Evolutionary conservation across 2,113 vertebrate species (phyloP), one percentile per base, ranked within the genome.

Genomic region (Platycercus adscitus): DNA sequence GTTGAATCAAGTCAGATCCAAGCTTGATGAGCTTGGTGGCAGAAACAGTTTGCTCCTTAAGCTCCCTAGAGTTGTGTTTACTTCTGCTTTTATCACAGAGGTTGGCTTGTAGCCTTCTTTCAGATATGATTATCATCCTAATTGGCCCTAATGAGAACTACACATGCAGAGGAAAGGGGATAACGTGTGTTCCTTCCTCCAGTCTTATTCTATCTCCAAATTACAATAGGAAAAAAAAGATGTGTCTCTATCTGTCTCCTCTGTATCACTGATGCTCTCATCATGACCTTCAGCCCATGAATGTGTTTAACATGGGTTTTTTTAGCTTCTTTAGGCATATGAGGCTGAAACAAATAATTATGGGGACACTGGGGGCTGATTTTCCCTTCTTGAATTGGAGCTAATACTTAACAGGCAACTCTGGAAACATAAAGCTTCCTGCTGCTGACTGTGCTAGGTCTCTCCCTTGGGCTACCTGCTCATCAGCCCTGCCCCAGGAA

Each of bases 121-220:
- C 58, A 50, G 72, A 87, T 91, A 69, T 78, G 70, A 92, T 95
- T 96, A 90, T 72, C 39, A 15, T 68, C 66, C 65, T 96, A 81
- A 91, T 87, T 89, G 85, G 39, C 56, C 76, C 86, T 96, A 91
- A 92, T 82, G 94, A 95, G 81, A 96, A 44, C 56, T 91, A 28
- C 60, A 86, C n/a, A 44, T 85, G 90, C 68, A 83, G 87, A 89
- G 84, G 73, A 88, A 88, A 85, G 49, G 81, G 81, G 55, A 81
- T 93, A 80, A 79, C 0, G 0, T 78, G 50, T 86, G 35, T 86
- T 80, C 49, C n/a, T 65, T 35, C 17, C n/a, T 16, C 15, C 26
- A 61, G 0, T 46, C 47, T 64, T 80, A 41, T 89, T 80, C 65
- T 53, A 29, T 21, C 49, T 95, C 61, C 31, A 77, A 66, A 85